Base-by-base conservation (phyloP, 2,888 invertebrate genomes). In the Norana najaformis region DNA sequence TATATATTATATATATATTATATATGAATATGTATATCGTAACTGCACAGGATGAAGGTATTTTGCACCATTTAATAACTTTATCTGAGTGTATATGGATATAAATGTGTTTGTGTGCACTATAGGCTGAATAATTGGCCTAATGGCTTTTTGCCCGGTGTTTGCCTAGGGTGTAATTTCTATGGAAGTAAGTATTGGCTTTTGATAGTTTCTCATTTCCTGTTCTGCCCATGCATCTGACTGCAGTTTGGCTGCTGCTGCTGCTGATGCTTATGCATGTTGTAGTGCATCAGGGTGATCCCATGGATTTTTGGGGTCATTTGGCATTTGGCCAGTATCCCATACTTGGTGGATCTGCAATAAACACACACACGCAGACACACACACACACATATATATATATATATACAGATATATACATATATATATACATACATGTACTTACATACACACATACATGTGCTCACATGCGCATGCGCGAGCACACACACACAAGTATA, bases 161-260 rank as follows among this genome's bases (percentile, higher is more conserved):
- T 69, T 69, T 69, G 69, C 69, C 69, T 69, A n/a, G 69, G n/a
- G 69, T 69, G n/a, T 69, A 69, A 69, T 69, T 69, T 69, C 69
- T n/a, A n/a, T 69, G 69, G 69, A 69, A 69, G 69, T 69, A 16
- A n/a, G 69, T 69, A 69, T 69, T 69, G n/a, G 30, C 69, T 5
- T n/a, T 69, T 69, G 69, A 69, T 69, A 69, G 30, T 30, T 69
- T n/a, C n/a, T 69, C 69, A 69, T 69, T 69, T 69, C 69, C 69
- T 69, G 69, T n/a, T 69, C 69, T n/a, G 53, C 69, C 2, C n/a
- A 1, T 69, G 30, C n/a, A 30, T n/a, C 69, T 69, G 69, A 1
- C n/a, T 69, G 69, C 30, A 8, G 11, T 18, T 18, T 69, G 69
- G 47, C 20, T 47, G 47, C 1, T 47, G 41, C 18, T 11, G 69